Evolutionary conservation across 2,888 invertebrate species (phyloP).

Genomic region (Megamerina dolium): DNA sequence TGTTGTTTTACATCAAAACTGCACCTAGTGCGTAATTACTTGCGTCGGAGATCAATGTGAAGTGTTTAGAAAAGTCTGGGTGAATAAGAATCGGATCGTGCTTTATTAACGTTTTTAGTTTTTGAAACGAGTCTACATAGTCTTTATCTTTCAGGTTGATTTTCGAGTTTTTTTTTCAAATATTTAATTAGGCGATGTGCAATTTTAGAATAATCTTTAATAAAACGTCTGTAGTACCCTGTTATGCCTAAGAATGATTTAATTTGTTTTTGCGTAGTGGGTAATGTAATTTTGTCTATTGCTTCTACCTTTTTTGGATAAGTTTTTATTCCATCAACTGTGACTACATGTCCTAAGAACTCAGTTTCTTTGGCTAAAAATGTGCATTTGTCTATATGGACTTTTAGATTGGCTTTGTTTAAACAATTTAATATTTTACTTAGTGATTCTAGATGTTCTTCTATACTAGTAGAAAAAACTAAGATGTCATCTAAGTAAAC

Average conservation of each 20-base stretch:
- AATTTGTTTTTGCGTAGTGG: constrained; percentile 7
- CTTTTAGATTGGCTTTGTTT: not conserved
- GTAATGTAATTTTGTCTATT: constrained; percentile 6
- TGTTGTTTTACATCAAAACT: too few relatives aligned
- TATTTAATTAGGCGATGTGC: constrained; percentile 12
- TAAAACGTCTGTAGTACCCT: constrained; percentile 8
- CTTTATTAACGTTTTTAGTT: too few relatives aligned
- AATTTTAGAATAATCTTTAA: constrained; percentile 11
- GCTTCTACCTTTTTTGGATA: constrained; percentile 7
- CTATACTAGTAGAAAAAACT: not conserved
- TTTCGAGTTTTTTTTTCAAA: too few relatives aligned
- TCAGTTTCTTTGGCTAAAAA: not conserved
- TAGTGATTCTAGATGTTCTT: not conserved
- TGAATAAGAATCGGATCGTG: too few relatives aligned
- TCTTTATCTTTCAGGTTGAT: too few relatives aligned
- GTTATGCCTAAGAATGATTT: constrained; percentile 12
- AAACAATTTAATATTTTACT: not conserved
- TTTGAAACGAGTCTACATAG: too few relatives aligned
- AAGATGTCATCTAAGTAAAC: not conserved
- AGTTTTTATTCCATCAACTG: constrained; percentile 9
- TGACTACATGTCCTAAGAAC: not conserved
- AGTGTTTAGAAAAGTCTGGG: too few relatives aligned
- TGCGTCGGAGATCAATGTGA: too few relatives aligned
- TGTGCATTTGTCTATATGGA: not conserved
- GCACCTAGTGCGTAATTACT: too few relatives aligned